Evolutionary conservation across 1,140 invertebrate species (phyloP).

Genomic region (Laodelphax striatellus): DNA sequence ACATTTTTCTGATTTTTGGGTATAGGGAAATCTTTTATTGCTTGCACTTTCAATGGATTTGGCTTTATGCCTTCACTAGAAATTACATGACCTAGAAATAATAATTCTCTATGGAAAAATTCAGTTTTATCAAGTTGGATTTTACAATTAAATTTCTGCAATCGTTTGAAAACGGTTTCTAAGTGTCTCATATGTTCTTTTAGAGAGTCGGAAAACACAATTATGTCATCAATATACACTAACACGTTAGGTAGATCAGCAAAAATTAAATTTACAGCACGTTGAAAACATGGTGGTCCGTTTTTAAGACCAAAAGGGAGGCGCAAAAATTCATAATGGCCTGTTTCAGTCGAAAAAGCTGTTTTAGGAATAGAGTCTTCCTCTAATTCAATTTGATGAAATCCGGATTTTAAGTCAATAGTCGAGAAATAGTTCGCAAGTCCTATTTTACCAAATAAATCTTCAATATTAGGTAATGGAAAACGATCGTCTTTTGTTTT

Average conservation of each 20-base stretch:
- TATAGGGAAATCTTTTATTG: constrained; percentile 23
- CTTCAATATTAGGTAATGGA: constrained; percentile 36
- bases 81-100: constrained; percentile 28
- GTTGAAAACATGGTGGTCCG: constrained; percentile 34
- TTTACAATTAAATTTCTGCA: constrained; percentile 17
- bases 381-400: constrained; percentile 37
- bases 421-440: constrained; percentile 31
- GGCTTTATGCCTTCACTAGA: constrained; percentile 24
- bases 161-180: constrained; percentile 19
- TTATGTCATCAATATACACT: constrained; percentile 15
- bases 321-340: constrained; percentile 30
- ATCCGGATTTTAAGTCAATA: constrained; percentile 37
- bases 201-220: constrained; percentile 11
- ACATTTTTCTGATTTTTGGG: constrained; percentile 25
- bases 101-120: constrained; percentile 24
- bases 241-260: constrained; percentile 1
- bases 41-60: constrained; percentile 26
- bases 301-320: constrained; percentile 35
- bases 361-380: constrained; percentile 32
- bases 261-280: constrained; percentile 25
- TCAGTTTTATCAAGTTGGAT: constrained; percentile 23
- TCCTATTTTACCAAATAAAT: constrained; percentile 26
- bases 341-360: constrained; percentile 31
- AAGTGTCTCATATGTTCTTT: constrained; percentile 14
- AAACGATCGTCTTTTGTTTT: constrained; percentile 29